Base-by-base conservation (phyloP, 2,797 vertebrate species). In the Pseudomugil tenellus region DNA sequence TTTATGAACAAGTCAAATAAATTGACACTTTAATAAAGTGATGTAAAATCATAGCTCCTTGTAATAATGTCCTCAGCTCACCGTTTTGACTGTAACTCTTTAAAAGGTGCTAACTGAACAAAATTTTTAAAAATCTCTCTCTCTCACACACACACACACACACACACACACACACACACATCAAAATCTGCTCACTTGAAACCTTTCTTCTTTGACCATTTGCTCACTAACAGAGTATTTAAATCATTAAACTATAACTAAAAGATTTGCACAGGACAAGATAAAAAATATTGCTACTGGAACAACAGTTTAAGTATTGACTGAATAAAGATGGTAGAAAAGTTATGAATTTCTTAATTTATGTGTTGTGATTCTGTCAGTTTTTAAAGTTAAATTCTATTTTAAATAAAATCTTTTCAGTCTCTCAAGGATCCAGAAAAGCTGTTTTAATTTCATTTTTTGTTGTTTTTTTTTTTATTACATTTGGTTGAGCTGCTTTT, bases 41-140 rank as follows among this genome's bases (percentile, higher is more conserved):
- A 63, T 49, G 34, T 25, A 63, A 65, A 19, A 7, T 23, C 31
- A 46, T 16, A 10, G 0, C 17, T 63, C 12, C 2, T 58, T 53
- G 49, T 61, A 60, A 70, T 58, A 32, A 51, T 58, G 55, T 46
- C 19, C 52, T 61, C 8, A 56, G 26, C 39, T 14, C 62, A 73
- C 70, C 74, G 53, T 68, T 62, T 71, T 37, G n/a, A 41, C 11
- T 39, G 2, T 69, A 61, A 68, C 11, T 23, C 23, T 58, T 34
- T 53, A 39, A 32, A 7, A 3, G 19, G 1, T 12, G 39, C 25
- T 13, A 21, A 49, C 31, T 26, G n/a, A 26, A 34, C n/a, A 37
- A 21, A 10, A 39, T 19, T n/a, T 31, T 28, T 49, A 21, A 31
- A 3, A 61, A 32, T 31, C 3, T 6, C 3, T 31, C 29, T 31